Evolutionary conservation across 2,888 invertebrate species (phyloP).

Genomic region (Apodemia duryi): DNA sequence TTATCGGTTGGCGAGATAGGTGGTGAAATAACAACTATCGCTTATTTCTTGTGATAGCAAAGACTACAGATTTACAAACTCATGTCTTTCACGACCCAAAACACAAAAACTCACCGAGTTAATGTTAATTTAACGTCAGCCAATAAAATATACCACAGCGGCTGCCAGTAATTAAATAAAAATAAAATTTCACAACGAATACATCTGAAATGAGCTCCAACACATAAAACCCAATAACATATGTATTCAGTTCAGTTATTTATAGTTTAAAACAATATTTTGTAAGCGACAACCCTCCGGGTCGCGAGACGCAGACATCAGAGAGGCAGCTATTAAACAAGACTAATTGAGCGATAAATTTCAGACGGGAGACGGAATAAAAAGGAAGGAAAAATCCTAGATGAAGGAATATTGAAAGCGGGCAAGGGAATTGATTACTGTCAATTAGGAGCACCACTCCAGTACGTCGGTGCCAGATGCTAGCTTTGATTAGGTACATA

Average conservation of each 20-base stretch:
- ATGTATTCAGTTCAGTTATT: slow-evolving; percentile 13
- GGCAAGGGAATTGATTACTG: slow-evolving; percentile 73
- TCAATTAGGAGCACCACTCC: slow-evolving; percentile 69
- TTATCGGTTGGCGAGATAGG: too few species aligned
- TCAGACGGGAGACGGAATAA: slow-evolving; percentile 72
- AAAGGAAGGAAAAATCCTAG: slow-evolving; percentile 69
- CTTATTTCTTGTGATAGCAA: too few species aligned
- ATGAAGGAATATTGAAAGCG: slow-evolving; percentile 76
- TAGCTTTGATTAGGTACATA: slow-evolving; percentile 19
- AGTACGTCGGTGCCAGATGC: slow-evolving; percentile 61
- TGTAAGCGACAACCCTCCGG: slow-evolving; percentile 56
- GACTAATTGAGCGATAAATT: slow-evolving; percentile 81
- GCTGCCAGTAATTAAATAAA: slow-evolving; percentile 14
- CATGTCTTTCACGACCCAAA: neutral
- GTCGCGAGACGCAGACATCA: slow-evolving; percentile 75
- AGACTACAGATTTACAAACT: too few species aligned
- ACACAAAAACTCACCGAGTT: neutral
- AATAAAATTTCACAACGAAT: slow-evolving; percentile 14
- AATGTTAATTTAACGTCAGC: neutral
- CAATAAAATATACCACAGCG: slow-evolving; percentile 8
- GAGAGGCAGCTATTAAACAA: slow-evolving; percentile 79
- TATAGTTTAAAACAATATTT: slow-evolving; percentile 11
- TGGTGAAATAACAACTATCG: too few species aligned
- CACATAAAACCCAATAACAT: slow-evolving; percentile 11
- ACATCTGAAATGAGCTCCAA: slow-evolving; percentile 9